Percentiles rank a stretch among this genome's conserved stretches.
Evolutionary conservation across 1,140 invertebrate species (phyloP).

Genomic region (Drosophila navojoa): DNA sequence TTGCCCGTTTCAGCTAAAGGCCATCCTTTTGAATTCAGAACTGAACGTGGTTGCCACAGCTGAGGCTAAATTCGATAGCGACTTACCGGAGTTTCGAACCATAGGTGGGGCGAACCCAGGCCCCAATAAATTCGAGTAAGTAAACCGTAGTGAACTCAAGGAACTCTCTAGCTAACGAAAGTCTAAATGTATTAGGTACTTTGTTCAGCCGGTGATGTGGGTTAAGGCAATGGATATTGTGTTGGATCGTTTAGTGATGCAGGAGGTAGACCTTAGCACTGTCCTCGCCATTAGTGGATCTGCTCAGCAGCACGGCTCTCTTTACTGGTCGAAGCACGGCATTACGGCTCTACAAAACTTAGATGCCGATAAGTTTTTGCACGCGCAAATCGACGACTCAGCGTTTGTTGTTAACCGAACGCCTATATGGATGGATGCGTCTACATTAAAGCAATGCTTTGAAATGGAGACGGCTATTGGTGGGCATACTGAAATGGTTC

Average conservation of each 20-base stretch:
- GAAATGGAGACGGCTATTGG: slow-evolving; percentile 92
- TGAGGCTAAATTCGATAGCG: slow-evolving; percentile 94
- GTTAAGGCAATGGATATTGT: slow-evolving; percentile 97
- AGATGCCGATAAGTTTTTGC: slow-evolving; percentile 90
- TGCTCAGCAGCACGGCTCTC: slow-evolving; percentile 98
- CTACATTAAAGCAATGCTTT: slow-evolving; percentile 92
- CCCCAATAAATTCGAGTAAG: slow-evolving; percentile 86
- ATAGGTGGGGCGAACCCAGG: slow-evolving; percentile 73
- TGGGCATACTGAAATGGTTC: slow-evolving; percentile 91
- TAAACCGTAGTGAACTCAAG: background rate
- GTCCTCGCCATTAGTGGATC: slow-evolving; percentile 94
- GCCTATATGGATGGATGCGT: slow-evolving; percentile 99
- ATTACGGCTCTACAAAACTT: slow-evolving; percentile 87
- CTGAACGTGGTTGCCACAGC: slow-evolving; percentile 91
- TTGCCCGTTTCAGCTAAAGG: slow-evolving; percentile 91
- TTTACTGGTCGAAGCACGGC: slow-evolving; percentile 95
- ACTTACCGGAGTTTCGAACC: slow-evolving; percentile 92
- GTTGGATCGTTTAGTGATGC: slow-evolving; percentile 92
- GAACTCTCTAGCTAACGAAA: too few relatives aligned
- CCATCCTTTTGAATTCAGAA: slow-evolving; percentile 91
- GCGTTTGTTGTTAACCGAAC: slow-evolving; percentile 92
- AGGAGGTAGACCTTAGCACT: slow-evolving; percentile 92
- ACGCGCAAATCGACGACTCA: slow-evolving; percentile 90
- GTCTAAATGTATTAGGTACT: slow-evolving; percentile 50
- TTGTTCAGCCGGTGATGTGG: slow-evolving; percentile 95